Evolutionary conservation across 2,888 invertebrate species (phyloP).

Genomic region (Chrysina gloriosa): DNA sequence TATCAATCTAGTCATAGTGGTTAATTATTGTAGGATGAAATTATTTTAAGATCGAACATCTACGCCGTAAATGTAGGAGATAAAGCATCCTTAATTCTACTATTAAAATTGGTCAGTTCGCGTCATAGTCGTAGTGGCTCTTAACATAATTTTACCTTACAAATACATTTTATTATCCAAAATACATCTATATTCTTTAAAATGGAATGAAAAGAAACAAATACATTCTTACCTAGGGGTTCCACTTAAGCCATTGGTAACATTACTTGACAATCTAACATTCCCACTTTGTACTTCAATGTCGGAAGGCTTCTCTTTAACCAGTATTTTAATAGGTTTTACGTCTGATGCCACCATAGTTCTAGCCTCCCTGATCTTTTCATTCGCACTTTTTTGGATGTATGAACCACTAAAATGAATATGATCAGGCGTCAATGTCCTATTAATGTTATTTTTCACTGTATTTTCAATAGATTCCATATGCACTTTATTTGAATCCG

Average conservation of each 20-base stretch:
- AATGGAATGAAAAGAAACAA: too few relatives aligned
- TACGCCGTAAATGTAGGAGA: too few relatives aligned
- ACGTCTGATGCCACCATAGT: conserved; percentile 62
- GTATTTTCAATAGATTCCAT: conserved; percentile 43
- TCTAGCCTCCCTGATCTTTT: conserved; percentile 58
- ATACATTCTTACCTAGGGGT: conserved; percentile 63
- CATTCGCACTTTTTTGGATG: conserved; percentile 54
- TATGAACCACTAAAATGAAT: conserved; percentile 48
- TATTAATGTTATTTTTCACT: conserved; percentile 54
- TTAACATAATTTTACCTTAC: too few relatives aligned
- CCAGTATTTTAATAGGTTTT: conserved; percentile 62
- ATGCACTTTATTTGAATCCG: conserved; percentile 42
- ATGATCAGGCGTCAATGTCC: conserved; percentile 54
- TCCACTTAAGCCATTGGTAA: conserved; percentile 58
- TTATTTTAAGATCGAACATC: too few relatives aligned
- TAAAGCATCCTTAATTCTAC: too few relatives aligned
- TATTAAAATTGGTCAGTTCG: too few relatives aligned
- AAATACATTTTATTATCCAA: too few relatives aligned
- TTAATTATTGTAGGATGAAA: too few relatives aligned
- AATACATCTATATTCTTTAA: too few relatives aligned
- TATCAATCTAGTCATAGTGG: too few relatives aligned
- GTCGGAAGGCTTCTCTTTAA: conserved; percentile 62
- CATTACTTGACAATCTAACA: conserved; percentile 57
- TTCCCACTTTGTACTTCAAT: conserved; percentile 64
- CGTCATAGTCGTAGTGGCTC: too few relatives aligned